phyloP scores from a whole-genome alignment of 2,797 vertebrate species.

The Cryptoprocta ferox region DNA sequence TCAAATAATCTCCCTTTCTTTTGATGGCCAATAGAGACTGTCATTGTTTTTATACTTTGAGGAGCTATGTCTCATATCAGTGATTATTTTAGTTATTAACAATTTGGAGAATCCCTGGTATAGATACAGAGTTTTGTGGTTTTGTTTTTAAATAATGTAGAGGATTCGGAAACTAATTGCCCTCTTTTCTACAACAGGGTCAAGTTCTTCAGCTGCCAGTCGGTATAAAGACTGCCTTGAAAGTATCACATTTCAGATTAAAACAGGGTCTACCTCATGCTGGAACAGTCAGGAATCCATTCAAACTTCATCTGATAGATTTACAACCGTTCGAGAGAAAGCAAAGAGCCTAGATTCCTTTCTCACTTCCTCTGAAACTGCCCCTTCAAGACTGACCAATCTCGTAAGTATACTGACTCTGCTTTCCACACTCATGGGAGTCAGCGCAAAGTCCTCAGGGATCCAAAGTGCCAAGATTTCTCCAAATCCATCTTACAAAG shows the following conservation, averaged over 20 bases:
- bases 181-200: slow-evolving; percentile 37
- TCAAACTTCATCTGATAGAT: slow-evolving; percentile 55
- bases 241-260: slow-evolving; percentile 54
- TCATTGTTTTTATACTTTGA: neutral
- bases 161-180: neutral
- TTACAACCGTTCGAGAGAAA: slow-evolving; percentile 73
- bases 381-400: slow-evolving; percentile 37
- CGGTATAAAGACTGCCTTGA: slow-evolving; percentile 71
- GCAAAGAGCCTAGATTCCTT: slow-evolving; percentile 69
- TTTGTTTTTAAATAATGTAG: slow-evolving; percentile 47
- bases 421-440: neutral
- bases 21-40: neutral
- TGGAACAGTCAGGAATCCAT: slow-evolving; percentile 67
- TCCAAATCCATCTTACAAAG: neutral
- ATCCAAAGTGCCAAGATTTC: neutral
- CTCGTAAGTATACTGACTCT: slow-evolving; percentile 76
- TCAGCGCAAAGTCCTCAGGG: neutral
- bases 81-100: slow-evolving; percentile 49
- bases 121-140: neutral
- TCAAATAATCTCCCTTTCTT: slow-evolving; percentile 43
- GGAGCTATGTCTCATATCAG: neutral
- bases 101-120: neutral
- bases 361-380: neutral
- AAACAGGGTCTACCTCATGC: slow-evolving; percentile 66
- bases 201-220: slow-evolving; percentile 51